These are phyloP conservation scores for Gambelia wislizenii DNA, from an alignment of 2,797 vertebrate species.

Conservation along the genomic window DNA sequence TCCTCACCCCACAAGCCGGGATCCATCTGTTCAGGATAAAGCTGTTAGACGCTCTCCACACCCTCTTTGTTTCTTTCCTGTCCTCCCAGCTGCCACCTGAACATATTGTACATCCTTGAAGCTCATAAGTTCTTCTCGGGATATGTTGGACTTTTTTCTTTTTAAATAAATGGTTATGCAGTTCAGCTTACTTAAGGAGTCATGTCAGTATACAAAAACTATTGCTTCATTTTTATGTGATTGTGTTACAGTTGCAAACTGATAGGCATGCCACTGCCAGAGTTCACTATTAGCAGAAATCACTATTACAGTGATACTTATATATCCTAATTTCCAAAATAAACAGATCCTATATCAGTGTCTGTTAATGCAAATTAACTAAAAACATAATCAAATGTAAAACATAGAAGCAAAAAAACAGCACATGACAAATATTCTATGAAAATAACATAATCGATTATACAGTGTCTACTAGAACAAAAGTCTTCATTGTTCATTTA, in stretches of 20 bases:
- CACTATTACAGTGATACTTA: no score
- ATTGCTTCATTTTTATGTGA: background rate
- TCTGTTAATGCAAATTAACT: no score
- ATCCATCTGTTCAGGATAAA: background rate
- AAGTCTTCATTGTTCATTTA: no score
- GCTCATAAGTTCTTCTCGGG: background rate
- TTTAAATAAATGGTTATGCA: background rate
- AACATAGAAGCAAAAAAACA: no score
- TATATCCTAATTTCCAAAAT: no score
- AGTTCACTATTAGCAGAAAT: background rate
- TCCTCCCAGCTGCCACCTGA: background rate
- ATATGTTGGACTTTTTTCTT: background rate
- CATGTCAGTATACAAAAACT: background rate
- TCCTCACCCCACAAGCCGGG: background rate
- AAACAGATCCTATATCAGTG: no score
- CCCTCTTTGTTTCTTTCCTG: background rate
- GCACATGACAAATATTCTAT: background rate
- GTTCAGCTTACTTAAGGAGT: background rate
- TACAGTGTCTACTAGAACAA: background rate
- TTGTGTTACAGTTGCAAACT: background rate
- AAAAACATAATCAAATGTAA: no score
- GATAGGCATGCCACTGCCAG: background rate
- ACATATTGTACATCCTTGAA: background rate
- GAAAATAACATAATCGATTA: no score
- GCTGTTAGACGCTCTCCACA: background rate